Base-by-base conservation (phyloP, 2,797 vertebrate genomes). In the Margarornis squamiger region DNA sequence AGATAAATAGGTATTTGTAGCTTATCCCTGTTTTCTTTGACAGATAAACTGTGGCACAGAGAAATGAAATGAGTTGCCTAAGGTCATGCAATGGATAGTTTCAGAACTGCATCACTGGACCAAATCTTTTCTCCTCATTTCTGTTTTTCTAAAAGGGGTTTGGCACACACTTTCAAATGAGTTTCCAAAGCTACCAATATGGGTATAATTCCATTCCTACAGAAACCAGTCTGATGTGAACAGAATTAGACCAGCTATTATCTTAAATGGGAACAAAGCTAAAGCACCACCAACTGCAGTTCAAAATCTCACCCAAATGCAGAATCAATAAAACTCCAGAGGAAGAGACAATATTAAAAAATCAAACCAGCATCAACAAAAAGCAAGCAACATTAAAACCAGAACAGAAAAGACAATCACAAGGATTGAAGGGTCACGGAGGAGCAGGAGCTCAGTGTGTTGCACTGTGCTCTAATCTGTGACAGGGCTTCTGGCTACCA, bases 1-100 rank as follows among this genome's bases (percentile, higher is more conserved):
- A 94, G 73, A 90, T 66, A 92, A 90, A 84, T 43, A 90, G 82
- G 61, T 86, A 77, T 78, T 81, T 74, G 86, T 14, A 46, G 34
- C 70, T 88, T 55, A 83, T 55, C 51, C 72, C 54, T 73, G 11
- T 51, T 85, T 86, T 88, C 70, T 90, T 59, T 70, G 32, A 82
- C 32, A 79, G 88, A 90, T 89, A 89, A 94, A 94, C 54, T 84
- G 90, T 90, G 80, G 52, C 73, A 93, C 66, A 62, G 77, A 94
- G 86, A 93, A 92, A 95, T 93, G 59, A 92, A 92, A 93, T 75
- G 36, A 90, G 48, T 46, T 94, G 92, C 95, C 88, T 43, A 34
- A 57, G 79, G 93, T 88, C 79, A 86, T 11, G 46, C 66, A 93
- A 75, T 23, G 76, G 91, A 34, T 51, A 54, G 46, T 72, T 92